A percentile compares a stretch with the other conserved stretches of the same genome.
Conservation (phyloP, 2,888 invertebrate genomes). For the Pelosia muscerda region DNA sequence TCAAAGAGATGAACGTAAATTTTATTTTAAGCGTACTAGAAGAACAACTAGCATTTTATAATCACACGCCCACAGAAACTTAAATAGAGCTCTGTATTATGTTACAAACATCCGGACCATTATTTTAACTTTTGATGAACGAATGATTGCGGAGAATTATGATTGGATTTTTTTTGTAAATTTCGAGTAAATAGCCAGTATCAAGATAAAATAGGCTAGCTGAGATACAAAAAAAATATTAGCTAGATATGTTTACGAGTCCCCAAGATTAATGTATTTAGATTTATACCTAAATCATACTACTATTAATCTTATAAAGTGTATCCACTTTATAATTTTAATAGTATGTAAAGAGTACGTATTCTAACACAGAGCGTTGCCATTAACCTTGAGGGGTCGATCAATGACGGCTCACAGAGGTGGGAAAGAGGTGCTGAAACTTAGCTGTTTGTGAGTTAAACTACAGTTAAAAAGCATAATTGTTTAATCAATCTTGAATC, state of each 20-base stretch:
- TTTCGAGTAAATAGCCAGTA: too few relatives aligned
- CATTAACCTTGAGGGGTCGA: background rate
- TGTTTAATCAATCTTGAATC: background rate
- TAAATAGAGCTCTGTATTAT: background rate
- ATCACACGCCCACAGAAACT: background rate
- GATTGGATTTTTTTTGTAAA: too few relatives aligned
- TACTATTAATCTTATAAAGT: too few relatives aligned
- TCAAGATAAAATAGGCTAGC: too few relatives aligned
- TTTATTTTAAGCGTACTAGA: background rate
- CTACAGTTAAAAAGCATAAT: background rate
- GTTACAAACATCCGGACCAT: background rate
- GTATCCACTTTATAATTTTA: too few relatives aligned
- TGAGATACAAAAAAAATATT: too few relatives aligned
- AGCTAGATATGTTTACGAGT: too few relatives aligned
- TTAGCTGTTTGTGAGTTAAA: background rate
- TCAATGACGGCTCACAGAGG: conserved; percentile 1
- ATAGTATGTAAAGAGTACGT: background rate
- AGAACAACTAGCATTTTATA: conserved; percentile 3
- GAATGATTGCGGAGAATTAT: too few relatives aligned
- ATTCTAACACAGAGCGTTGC: background rate
- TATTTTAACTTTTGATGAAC: too few relatives aligned
- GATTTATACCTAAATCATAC: too few relatives aligned
- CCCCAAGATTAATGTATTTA: too few relatives aligned
- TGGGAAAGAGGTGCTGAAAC: background rate
- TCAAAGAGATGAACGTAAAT: background rate